phyloP scores from a whole-genome alignment of 1,140 invertebrate species.

The Coptotermes formosanus region DNA sequence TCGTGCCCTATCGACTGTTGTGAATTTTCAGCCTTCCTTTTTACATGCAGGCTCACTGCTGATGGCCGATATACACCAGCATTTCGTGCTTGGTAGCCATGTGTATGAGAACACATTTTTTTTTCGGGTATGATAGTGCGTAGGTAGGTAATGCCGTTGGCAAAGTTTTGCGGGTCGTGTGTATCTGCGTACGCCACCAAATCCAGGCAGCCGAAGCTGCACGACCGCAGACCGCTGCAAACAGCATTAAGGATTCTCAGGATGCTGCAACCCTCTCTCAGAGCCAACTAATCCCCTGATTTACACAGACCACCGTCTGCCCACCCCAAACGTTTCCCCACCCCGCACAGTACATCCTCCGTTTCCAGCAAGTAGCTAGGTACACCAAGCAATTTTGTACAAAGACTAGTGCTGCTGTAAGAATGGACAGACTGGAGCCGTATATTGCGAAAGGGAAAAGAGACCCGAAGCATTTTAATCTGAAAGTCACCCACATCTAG shows the following conservation, averaged over 20 bases:
- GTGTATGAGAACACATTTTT: too few relatives aligned
- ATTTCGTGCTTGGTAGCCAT: too few relatives aligned
- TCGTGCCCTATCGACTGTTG: too few relatives aligned
- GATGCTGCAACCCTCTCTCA: not conserved
- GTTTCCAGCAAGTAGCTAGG: not conserved
- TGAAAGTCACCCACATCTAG: not conserved
- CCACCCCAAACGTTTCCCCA: not conserved
- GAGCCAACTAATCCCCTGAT: constrained; percentile 13
- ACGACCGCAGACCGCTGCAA: not conserved
- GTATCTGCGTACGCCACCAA: not conserved
- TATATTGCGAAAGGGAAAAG: not conserved
- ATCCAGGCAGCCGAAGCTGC: not conserved
- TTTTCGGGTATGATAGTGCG: too few relatives aligned
- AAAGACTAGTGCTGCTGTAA: not conserved
- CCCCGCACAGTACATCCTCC: too few relatives aligned
- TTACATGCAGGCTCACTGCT: too few relatives aligned
- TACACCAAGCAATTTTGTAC: not conserved
- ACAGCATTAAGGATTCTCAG: not conserved
- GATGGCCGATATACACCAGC: too few relatives aligned
- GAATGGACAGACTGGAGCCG: not conserved
- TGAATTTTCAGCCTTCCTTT: too few relatives aligned
- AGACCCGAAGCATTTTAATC: not conserved
- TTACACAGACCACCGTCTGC: not conserved
- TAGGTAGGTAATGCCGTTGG: too few relatives aligned
- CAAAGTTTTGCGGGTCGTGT: not conserved